Evolutionary conservation across 2,113 vertebrate species (phyloP).

Genomic region (Xenopus tropicalis): UCB_Xtro_10.0 CM004445.2:83968001-83968500

Average conservation of each 20-base stretch:
- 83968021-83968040: too few species aligned
- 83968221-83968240: constrained; percentile 27
- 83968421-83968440: constrained; percentile 13
- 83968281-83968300: constrained; percentile 30
- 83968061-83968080: too few species aligned
- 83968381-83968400: constrained; percentile 22
- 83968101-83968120: too few species aligned
- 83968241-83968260: constrained; percentile 32
- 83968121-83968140: too few species aligned
- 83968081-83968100: too few species aligned
- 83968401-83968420: constrained; percentile 12
- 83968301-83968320: constrained; percentile 36
- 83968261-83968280: constrained; percentile 25
- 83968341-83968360: constrained; percentile 32
- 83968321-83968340: constrained; percentile 16
- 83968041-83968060: too few species aligned
- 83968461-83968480: constrained; percentile 15
- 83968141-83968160: too few species aligned
- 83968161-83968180: too few species aligned
- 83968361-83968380: constrained; percentile 19
- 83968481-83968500: background rate
- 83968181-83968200: too few species aligned
- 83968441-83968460: constrained; percentile 22
- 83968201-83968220: constrained; percentile 24
- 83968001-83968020: too few species aligned